Percentiles rank a stretch among this genome's conserved stretches.
Conservation (phyloP, 1,140 invertebrate genomes). For the Pristionchus pacificus region DNA sequence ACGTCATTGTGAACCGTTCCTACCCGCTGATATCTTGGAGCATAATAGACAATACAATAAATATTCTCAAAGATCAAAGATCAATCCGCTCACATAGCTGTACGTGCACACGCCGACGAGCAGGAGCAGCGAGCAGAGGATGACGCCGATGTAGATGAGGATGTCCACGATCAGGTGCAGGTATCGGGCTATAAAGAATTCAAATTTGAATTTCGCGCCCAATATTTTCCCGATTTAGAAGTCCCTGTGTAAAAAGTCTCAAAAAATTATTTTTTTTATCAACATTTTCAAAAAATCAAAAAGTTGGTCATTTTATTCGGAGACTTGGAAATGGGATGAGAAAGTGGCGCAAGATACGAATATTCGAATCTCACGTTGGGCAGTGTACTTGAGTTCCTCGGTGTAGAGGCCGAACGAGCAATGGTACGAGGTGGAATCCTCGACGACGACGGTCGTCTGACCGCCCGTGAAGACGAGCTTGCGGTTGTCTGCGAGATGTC, state of each 20-base stretch:
- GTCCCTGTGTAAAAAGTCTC: not conserved
- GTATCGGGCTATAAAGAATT: conserved; percentile 46
- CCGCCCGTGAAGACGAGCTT: conserved; percentile 47
- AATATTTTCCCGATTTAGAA: not conserved
- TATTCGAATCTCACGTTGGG: conserved; percentile 37
- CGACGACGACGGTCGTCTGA: conserved; percentile 47
- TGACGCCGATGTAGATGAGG: conserved; percentile 42
- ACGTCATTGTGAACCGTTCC: too few species aligned
- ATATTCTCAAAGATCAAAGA: too few species aligned
- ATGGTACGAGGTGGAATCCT: conserved; percentile 55
- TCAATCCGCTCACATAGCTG: not conserved
- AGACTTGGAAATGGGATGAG: too few species aligned
- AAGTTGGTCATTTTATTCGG: too few species aligned
- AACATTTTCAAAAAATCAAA: too few species aligned
- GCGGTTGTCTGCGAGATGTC: conserved; percentile 46
- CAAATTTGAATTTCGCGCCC: not conserved
- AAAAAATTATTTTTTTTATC: too few species aligned
- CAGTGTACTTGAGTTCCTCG: conserved; percentile 50
- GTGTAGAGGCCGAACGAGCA: conserved; percentile 57
- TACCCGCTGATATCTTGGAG: too few species aligned
- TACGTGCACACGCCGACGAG: conserved; percentile 30
- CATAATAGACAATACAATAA: too few species aligned
- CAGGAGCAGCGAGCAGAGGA: conserved; percentile 48
- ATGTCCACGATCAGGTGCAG: conserved; percentile 41
- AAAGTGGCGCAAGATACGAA: too few species aligned